These are phyloP conservation scores for Eristalinus aeneus DNA, from an alignment of 2,888 invertebrate species.

Conservation along the genomic window DNA sequence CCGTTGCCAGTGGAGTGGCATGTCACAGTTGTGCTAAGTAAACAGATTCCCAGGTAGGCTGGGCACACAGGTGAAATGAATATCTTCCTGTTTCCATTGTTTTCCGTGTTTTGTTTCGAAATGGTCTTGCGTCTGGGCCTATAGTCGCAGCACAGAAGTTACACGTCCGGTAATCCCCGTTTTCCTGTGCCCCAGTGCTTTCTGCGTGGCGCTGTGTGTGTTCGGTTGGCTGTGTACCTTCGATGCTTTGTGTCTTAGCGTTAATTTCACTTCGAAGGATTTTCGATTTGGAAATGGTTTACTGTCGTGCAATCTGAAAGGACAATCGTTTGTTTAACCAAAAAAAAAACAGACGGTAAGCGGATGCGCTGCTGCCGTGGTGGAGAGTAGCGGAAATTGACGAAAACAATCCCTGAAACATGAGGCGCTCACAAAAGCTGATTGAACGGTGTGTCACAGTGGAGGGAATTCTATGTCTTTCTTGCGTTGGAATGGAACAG, in stretches of 20 bases:
- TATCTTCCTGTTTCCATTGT: constrained; percentile 31
- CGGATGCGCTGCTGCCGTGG: background rate
- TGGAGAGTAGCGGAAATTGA: constrained; percentile 11
- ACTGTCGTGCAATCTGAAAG: constrained; percentile 18
- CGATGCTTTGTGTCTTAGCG: constrained; percentile 6
- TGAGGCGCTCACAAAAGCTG: constrained; percentile 13
- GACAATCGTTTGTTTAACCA: constrained; percentile 25
- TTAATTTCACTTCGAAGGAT: constrained; percentile 40
- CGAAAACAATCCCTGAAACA: constrained; percentile 21
- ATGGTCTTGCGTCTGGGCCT: background rate
- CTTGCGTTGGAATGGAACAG: background rate
- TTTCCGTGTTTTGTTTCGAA: constrained; percentile 4
- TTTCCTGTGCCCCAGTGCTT: constrained; percentile 1
- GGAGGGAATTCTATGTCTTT: background rate
- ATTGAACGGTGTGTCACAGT: constrained; percentile 20
- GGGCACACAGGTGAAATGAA: constrained; percentile 55
- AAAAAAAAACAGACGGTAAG: background rate
- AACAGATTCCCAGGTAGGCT: constrained; percentile 30
- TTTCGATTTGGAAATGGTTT: constrained; percentile 60
- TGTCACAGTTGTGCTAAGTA: constrained; percentile 33
- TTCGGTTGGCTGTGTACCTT: background rate
- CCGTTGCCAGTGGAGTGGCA: constrained; percentile 32
- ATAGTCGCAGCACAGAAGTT: background rate
- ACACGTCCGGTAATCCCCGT: background rate
- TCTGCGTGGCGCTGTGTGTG: background rate